A percentile compares a stretch with the other conserved stretches of the same genome.
Conservation (phyloP, 64 coral and sea anemone species). For the Montipora cactus region DNA sequence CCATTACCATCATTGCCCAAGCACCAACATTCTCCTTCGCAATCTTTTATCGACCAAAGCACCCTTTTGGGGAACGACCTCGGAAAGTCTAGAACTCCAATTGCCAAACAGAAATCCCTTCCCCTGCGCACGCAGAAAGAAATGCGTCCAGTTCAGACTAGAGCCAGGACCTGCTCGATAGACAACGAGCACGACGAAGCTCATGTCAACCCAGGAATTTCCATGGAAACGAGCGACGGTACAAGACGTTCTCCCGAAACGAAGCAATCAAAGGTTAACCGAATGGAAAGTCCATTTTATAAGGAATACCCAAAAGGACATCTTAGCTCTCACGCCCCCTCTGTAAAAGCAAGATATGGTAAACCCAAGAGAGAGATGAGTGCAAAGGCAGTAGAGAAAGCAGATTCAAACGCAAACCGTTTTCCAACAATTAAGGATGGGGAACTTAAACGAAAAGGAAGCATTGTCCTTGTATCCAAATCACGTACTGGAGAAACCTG, state of each 20-base stretch:
- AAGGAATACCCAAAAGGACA: background rate
- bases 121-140: background rate
- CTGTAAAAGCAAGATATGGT: constrained; percentile 11
- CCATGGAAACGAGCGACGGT: background rate
- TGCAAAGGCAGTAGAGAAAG: background rate
- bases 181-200: constrained; percentile 8
- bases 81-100: background rate
- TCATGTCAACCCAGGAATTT: constrained; percentile 13
- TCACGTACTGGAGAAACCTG: constrained; percentile 45
- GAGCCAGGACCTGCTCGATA: background rate
- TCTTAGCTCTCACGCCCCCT: background rate
- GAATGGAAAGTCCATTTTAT: constrained; percentile 25
- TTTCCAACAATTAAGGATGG: constrained; percentile 11
- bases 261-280: constrained; percentile 10
- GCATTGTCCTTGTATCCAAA: constrained; percentile 30
- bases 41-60: background rate
- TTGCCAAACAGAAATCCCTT: constrained; percentile 32
- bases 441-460: constrained; percentile 20
- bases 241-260: background rate
- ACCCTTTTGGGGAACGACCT: background rate
- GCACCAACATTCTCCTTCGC: constrained; percentile 22
- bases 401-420: background rate
- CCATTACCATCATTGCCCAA: background rate
- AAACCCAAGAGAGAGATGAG: background rate
- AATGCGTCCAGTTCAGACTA: background rate